Percentiles rank a stretch among this genome's conserved stretches.
These are phyloP conservation scores for Columbina picui DNA, from an alignment of 2,113 vertebrate genomes.

Conservation along the genomic window DNA sequence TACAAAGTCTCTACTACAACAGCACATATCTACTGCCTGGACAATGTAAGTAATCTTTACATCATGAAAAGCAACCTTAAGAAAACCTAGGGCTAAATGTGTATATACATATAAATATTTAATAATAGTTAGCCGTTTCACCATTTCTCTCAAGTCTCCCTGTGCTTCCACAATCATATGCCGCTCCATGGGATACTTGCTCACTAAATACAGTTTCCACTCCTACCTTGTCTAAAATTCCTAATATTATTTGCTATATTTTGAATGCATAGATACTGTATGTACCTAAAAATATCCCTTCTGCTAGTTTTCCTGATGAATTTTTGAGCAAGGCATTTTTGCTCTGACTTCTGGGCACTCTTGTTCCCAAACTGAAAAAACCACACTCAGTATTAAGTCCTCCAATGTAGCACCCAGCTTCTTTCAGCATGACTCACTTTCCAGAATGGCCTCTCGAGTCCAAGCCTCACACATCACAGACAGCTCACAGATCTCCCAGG, in stretches of 20 bases:
- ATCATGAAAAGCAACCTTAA: not conserved
- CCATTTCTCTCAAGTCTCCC: not conserved
- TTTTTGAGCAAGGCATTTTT: not conserved
- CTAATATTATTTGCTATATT: not conserved
- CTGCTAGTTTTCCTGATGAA: not conserved
- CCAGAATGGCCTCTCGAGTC: not conserved
- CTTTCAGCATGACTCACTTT: not conserved
- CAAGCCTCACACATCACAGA: not conserved
- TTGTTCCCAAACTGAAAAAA: not conserved
- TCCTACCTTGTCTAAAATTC: not conserved
- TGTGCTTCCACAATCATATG: not conserved
- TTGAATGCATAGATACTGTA: fast-evolving
- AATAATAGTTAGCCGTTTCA: not conserved
- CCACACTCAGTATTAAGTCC: not conserved
- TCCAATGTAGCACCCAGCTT: not conserved
- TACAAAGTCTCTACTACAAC: not conserved
- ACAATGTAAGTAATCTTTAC: not conserved
- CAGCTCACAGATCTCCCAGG: not conserved
- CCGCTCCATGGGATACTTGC: not conserved
- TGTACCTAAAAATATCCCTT: not conserved
- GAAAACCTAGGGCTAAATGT: not conserved
- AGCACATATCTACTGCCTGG: not conserved
- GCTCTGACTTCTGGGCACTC: not conserved
- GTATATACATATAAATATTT: not conserved
- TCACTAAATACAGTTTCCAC: not conserved